Evolutionary conservation across 1,140 invertebrate genomes (phyloP).

Genomic region (Metopolophium dirhodum): DNA sequence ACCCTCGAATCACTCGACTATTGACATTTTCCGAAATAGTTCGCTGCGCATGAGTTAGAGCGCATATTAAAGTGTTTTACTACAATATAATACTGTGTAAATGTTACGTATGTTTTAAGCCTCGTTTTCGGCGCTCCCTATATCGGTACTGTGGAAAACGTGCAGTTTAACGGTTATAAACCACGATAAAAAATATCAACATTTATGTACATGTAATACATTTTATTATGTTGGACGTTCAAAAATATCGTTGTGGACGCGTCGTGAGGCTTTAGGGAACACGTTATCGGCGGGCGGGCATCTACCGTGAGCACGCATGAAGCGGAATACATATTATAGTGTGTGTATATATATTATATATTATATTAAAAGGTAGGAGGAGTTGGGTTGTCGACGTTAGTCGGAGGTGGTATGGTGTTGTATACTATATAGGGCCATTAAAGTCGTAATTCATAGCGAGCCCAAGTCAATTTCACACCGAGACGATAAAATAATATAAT

Average conservation of each 20-base stretch:
- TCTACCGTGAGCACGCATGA: not conserved
- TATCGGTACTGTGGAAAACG: not conserved
- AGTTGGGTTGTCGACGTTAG: not conserved
- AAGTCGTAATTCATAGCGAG: not conserved
- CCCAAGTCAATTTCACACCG: not conserved
- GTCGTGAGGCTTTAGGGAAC: not conserved
- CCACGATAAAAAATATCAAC: not conserved
- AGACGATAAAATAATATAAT: not conserved
- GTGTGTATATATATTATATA: not conserved
- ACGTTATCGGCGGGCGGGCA: not conserved
- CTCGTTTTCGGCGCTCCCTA: not conserved
- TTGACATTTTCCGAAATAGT: not conserved
- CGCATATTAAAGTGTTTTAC: no score
- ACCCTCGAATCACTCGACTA: not conserved
- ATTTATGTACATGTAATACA: not conserved
- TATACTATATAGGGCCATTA: not conserved
- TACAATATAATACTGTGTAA: not conserved
- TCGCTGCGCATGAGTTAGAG: not conserved
- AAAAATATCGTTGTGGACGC: not conserved
- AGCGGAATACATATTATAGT: not conserved
- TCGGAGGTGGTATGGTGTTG: not conserved
- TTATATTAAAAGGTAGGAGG: slow-evolving; percentile 3
- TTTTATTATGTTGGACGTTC: not conserved
- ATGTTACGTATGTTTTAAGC: not conserved
- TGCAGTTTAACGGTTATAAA: not conserved